Evolutionary conservation across 2,888 invertebrate species (phyloP).

Genomic region (Eilema sororculum): DNA sequence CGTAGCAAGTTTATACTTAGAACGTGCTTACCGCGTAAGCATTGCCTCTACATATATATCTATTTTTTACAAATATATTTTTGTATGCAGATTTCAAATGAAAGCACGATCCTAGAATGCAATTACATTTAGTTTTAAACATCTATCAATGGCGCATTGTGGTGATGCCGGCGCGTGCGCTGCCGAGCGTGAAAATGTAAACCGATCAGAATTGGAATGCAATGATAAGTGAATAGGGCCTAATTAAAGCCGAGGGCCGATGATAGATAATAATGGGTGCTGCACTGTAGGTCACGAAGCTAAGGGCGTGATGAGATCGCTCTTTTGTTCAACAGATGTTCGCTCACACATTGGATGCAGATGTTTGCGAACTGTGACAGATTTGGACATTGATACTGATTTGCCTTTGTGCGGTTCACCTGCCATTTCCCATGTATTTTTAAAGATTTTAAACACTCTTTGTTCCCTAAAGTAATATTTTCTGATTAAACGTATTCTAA

Average conservation of each 20-base stretch:
- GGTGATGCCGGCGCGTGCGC: conserved; percentile 63
- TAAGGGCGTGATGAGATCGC: conserved; percentile 61
- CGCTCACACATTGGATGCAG: conserved; percentile 72
- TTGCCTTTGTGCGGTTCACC: conserved; percentile 46
- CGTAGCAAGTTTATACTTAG: background rate
- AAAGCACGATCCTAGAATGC: conserved; percentile 42
- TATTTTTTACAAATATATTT: conserved; percentile 14
- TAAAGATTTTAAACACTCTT: background rate
- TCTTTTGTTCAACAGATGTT: conserved; percentile 76
- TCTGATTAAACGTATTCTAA: background rate
- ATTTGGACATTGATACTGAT: conserved; percentile 63
- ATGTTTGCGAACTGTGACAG: conserved; percentile 71
- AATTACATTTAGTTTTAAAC: conserved; percentile 58
- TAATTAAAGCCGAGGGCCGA: conserved; percentile 77
- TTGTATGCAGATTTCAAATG: conserved; percentile 11
- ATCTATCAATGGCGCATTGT: conserved; percentile 68
- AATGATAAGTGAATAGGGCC: conserved; percentile 80
- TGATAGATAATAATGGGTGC: conserved; percentile 69
- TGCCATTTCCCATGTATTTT: conserved; percentile 29
- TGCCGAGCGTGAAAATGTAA: conserved; percentile 72
- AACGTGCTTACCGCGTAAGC: background rate
- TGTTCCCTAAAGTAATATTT: background rate
- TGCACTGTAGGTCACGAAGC: conserved; percentile 68
- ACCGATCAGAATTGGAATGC: conserved; percentile 75
- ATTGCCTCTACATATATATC: background rate